These are phyloP conservation scores for Ageneiosus marmoratus DNA, from an alignment of 2,113 vertebrate species.

Conservation along the genomic window DNA sequence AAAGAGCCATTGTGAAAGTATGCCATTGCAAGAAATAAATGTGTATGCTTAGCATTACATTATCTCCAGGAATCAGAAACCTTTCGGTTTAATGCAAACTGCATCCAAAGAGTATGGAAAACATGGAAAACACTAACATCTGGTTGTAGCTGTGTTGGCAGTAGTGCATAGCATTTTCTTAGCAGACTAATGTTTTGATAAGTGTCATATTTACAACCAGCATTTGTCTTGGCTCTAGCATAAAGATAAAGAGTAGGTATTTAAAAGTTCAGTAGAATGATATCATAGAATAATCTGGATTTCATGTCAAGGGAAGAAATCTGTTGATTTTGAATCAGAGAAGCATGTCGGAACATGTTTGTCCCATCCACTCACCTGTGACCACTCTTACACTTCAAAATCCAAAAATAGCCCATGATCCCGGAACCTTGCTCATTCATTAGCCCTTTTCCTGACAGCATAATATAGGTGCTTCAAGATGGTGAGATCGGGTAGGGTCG, in stretches of 20 bases:
- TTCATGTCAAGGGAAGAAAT: not conserved
- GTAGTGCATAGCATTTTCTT: constrained; percentile 5
- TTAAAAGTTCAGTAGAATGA: not conserved
- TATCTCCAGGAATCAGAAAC: not conserved
- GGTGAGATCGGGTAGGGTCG: constrained; percentile 52
- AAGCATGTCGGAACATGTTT: not conserved
- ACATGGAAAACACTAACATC: constrained; percentile 16
- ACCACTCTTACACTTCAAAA: constrained; percentile 36
- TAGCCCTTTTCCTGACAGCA: constrained; percentile 62
- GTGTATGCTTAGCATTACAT: not conserved
- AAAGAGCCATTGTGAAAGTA: constrained; percentile 3
- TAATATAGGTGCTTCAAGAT: constrained; percentile 62
- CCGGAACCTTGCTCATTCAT: constrained; percentile 61
- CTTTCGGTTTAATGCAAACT: not conserved
- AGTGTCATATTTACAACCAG: not conserved
- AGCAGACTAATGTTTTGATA: constrained; percentile 16
- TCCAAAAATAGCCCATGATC: constrained; percentile 57
- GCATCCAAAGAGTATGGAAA: constrained; percentile 19
- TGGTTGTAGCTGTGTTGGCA: constrained; percentile 2
- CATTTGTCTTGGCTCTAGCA: not conserved
- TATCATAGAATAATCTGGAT: not conserved
- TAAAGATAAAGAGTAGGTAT: not conserved
- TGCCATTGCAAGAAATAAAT: not conserved
- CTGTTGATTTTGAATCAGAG: constrained; percentile 5
- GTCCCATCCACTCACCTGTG: constrained; percentile 5